Base-by-base conservation (phyloP, 1,140 invertebrate genomes). In the Brachionus sp. region DNA sequence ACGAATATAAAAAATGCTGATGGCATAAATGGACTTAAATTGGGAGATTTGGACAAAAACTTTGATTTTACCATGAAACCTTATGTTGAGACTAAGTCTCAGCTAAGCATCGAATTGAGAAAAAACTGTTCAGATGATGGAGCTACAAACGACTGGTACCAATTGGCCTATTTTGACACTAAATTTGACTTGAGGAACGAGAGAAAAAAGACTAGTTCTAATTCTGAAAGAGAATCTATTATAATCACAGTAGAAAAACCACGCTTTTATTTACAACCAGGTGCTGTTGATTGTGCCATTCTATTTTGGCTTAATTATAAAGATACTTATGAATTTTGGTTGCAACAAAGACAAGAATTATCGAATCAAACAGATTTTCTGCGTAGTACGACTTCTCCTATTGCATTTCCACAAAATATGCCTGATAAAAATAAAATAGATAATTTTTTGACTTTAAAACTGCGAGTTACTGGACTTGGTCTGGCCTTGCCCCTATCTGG, bases 311-410 rank as follows among this genome's bases (percentile, higher is more conserved):
- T 98, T 57, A 98, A 98, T 89, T 98, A 98, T 87, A 97, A 97
- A 89, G 98, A 97, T 89, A 96, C 96, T 0, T 98, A 98, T 86
- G 96, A 98, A 87, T 98, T 98, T 89, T 98, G 96, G 96, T 96
- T 95, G 85, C 96, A 98, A 87, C 96, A 98, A 88, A 89, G 95
- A 23, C 86, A 83, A 44, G 25, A 83, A 16, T 23, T 70, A 6
- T 46, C 57, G 5, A 68, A 35, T 35, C 33, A 68, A 7, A 80
- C 39, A 39, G 77, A 80, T 9, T 62, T 62, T 35, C 13, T 66
- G 3, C 53, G 57, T 19, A 39, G 35, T 9, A 62, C 77, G 0
- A 5, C 77, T 62, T 70, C 62, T 2, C 57, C 80, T 3, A 68
- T 57, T 44, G 68, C 10, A 13, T 37, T 68, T 46, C 19, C 33